These are phyloP conservation scores for Macrosoma leucophasiata DNA, from an alignment of 2,888 invertebrate genomes.

Conservation along the genomic window DNA sequence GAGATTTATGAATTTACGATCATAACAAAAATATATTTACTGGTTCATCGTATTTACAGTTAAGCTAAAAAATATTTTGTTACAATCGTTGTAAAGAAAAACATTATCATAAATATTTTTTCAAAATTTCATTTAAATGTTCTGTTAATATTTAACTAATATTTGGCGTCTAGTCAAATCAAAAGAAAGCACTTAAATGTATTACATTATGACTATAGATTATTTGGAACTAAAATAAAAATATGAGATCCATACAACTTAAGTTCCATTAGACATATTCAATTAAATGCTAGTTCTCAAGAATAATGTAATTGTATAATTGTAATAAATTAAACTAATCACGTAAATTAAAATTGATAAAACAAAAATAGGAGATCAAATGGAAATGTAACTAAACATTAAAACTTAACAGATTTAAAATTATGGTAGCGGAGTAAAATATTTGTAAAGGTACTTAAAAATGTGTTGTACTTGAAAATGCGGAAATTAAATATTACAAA, in stretches of 20 bases:
- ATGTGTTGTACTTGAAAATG: too few relatives aligned
- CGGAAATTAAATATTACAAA: too few relatives aligned
- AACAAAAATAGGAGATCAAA: slow-evolving; percentile 70
- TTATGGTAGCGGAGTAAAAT: slow-evolving; percentile 26
- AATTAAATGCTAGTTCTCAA: slow-evolving; percentile 40
- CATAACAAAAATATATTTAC: slow-evolving; percentile 42
- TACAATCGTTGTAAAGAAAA: slow-evolving; percentile 31
- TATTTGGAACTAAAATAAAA: slow-evolving; percentile 67
- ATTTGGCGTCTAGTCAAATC: slow-evolving; percentile 63
- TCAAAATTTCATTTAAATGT: slow-evolving; percentile 21
- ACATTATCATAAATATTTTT: slow-evolving; percentile 18
- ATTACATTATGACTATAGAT: slow-evolving; percentile 57
- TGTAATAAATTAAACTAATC: slow-evolving; percentile 62
- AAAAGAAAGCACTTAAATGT: slow-evolving; percentile 41
- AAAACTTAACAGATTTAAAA: slow-evolving; percentile 65
- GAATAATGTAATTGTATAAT: slow-evolving; percentile 31
- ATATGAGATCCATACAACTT: slow-evolving; percentile 61
- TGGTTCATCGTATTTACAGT: slow-evolving; percentile 25
- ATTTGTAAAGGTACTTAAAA: slow-evolving; percentile 1
- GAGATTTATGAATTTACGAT: slow-evolving; percentile 35
- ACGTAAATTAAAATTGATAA: slow-evolving; percentile 54
- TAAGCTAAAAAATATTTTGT: slow-evolving; percentile 27
- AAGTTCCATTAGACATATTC: slow-evolving; percentile 34
- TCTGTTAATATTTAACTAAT: slow-evolving; percentile 68
- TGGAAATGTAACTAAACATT: slow-evolving; percentile 57